phyloP scores from a whole-genome alignment of 2,888 invertebrate genomes.

The Itoplectis maculator region DNA sequence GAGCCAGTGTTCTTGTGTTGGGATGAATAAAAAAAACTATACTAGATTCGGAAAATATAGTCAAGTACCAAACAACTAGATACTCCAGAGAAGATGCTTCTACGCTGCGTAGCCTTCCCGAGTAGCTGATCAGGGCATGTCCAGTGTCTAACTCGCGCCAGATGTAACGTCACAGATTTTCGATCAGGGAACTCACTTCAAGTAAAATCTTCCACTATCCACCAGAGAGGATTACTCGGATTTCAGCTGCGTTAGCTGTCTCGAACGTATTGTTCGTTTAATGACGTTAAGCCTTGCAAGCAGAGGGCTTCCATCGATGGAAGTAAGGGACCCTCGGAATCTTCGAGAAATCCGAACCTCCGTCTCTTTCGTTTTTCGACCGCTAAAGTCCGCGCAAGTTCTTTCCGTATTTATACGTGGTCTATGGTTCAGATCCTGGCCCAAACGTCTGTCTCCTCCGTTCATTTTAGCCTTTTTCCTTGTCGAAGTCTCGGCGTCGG shows the following conservation, averaged over 20 bases:
- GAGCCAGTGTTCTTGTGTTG: too few species aligned
- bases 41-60: too few species aligned
- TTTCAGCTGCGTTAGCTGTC: conserved; percentile 29
- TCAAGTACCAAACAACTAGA: too few species aligned
- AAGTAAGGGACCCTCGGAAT: background rate
- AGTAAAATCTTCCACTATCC: conserved; percentile 16
- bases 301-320: conserved; percentile 12
- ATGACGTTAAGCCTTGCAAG: conserved; percentile 41
- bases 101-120: too few species aligned
- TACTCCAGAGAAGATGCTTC: too few species aligned
- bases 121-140: too few species aligned
- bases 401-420: conserved; percentile 7
- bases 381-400: conserved; percentile 24
- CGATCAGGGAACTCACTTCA: conserved; percentile 19
- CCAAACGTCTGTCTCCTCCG: conserved; percentile 9
- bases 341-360: conserved; percentile 23
- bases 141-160: too few species aligned
- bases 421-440: conserved; percentile 7
- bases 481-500: conserved; percentile 18
- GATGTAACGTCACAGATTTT: too few species aligned
- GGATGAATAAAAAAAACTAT: too few species aligned
- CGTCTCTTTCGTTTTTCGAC: background rate
- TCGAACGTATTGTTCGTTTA: conserved; percentile 43
- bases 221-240: conserved; percentile 49
- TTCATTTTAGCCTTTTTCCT: conserved; percentile 36